phyloP scores from a whole-genome alignment of 2,113 vertebrate species.

The Formicarius rufipectus region DNA sequence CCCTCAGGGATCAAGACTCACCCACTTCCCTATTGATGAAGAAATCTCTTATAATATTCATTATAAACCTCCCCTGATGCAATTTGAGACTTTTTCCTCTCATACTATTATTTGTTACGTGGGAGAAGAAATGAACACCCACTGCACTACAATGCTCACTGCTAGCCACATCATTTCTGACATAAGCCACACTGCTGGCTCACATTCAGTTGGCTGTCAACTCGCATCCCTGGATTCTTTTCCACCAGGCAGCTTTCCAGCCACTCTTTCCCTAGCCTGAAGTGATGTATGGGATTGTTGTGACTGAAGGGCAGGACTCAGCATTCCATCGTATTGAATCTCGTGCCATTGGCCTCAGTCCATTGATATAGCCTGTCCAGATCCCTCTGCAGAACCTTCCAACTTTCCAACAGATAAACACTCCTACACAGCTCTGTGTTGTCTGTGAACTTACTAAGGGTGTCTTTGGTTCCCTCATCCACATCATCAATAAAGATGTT shows the following conservation, averaged over 20 bases:
- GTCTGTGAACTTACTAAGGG: background rate
- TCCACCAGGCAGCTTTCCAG: background rate
- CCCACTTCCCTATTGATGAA: background rate
- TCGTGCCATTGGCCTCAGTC: background rate
- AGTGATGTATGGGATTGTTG: background rate
- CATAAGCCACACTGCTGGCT: background rate
- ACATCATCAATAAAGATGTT: background rate
- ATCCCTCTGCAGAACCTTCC: background rate
- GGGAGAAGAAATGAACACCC: background rate
- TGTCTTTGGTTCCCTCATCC: accelerated
- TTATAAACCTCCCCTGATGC: background rate
- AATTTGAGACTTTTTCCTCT: background rate
- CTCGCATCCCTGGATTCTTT: background rate
- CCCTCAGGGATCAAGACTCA: background rate
- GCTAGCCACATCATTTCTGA: background rate
- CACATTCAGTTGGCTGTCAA: background rate
- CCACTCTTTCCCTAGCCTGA: background rate
- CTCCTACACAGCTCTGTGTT: background rate
- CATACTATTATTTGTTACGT: background rate
- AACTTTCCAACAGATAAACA: background rate
- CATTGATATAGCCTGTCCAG: background rate
- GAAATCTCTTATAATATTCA: background rate
- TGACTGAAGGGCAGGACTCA: background rate
- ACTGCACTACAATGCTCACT: background rate
- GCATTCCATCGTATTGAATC: background rate